Base-by-base conservation (phyloP, 1,140 invertebrate species). In the Rhopalosiphum maidis region DNA sequence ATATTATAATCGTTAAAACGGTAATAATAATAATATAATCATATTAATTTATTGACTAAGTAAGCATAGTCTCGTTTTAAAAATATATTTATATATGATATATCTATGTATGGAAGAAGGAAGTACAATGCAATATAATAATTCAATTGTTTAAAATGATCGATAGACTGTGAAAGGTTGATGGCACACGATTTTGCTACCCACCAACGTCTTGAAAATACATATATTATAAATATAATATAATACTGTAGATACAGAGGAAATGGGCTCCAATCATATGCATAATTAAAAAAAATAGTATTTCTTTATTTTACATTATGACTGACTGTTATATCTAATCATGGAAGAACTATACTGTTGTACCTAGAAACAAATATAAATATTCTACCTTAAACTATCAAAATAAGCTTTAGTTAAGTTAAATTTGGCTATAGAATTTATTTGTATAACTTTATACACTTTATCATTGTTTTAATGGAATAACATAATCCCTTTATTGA, bases 131-230 rank as follows among this genome's bases (percentile, higher is more conserved):
- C 37, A 55, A 37, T 37, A 55, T 37, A 88, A 88, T 88, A 88
- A 54, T 89, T 89, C 35, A 89, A 89, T 54, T 89, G 87, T 89
- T 89, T 89, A 48, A 88, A 35, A 88, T 54, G 46, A 88, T 46
- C 46, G 21, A 37, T 89, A 55, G 11, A 7, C 30, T 3, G 22
- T 11, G 35, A 89, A 89, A 30, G n/a, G 48, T 89, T 54, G 37
- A 89, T 55, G n/a, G 48, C 5, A 9, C 22, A 55, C 48, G 35
- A 89, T 89, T 55, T 55, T 54, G 48, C 87, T 89, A 55, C 51
- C 51, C 87, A 89, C 87, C 37, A 89, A 55, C 37, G 8, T 55
- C 25, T 89, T 89, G 7, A 54, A 88, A 54, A 55, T 54, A 89
- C 87, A 30, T 48, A 7, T n/a, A n/a, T n/a, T n/a, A n/a, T n/a